Evolutionary conservation across 64 coral and sea anemone genomes (phyloP).

Genomic region (Dendronephthya gigantea): DNA sequence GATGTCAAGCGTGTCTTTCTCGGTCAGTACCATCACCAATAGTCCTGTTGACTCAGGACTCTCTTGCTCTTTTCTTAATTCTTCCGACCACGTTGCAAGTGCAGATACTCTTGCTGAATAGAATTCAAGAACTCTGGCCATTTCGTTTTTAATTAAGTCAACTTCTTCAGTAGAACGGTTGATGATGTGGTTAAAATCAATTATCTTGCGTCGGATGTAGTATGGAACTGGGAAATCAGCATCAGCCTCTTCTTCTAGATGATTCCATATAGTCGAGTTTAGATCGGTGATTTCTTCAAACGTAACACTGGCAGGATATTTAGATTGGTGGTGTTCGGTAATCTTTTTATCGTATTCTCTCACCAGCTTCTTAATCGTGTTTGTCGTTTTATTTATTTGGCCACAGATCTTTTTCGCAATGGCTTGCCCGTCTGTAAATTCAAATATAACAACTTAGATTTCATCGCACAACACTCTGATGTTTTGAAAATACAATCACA

Average conservation of each 20-base stretch:
- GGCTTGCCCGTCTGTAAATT: conserved; percentile 45
- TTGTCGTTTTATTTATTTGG: conserved; percentile 29
- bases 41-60: not conserved
- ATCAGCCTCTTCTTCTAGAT: conserved; percentile 9
- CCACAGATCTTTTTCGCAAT: conserved; percentile 40
- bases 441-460: conserved; percentile 1
- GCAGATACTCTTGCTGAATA: no score
- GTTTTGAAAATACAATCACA: no score
- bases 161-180: conserved; percentile 31
- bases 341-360: conserved; percentile 20
- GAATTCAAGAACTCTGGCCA: conserved; percentile 2
- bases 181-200: conserved; percentile 23
- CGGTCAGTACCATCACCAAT: not conserved
- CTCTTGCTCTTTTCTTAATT: no score
- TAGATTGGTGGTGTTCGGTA: not conserved
- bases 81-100: no score
- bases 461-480: no score
- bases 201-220: conserved; percentile 19
- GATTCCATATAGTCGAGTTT: conserved; percentile 31
- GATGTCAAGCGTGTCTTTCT: not conserved
- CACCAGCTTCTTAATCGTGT: conserved; percentile 31
- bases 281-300: conserved; percentile 29
- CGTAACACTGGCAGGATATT: conserved; percentile 16
- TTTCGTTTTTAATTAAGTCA: conserved; percentile 23
- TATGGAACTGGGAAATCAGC: conserved; percentile 18